Evolutionary conservation across 2,888 invertebrate genomes (phyloP).

Genomic region (Himalopsyche anomala): DNA sequence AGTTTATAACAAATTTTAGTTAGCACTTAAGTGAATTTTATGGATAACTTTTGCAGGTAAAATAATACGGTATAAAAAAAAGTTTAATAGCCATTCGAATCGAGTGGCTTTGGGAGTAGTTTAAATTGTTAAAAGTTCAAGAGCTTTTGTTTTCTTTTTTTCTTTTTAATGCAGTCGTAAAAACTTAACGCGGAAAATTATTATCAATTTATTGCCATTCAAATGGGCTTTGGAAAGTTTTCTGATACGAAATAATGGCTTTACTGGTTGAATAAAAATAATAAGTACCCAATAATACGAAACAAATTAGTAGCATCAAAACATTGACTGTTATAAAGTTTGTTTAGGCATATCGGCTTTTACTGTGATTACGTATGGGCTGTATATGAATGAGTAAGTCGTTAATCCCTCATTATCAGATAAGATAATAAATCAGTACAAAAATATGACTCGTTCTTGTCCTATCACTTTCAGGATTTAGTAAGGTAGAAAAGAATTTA

Average conservation of each 20-base stretch:
- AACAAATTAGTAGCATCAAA: no score
- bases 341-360: no score
- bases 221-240: background rate
- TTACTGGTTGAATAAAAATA: background rate
- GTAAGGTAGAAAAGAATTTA: no score
- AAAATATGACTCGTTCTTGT: no score
- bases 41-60: background rate
- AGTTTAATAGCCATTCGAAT: conserved; percentile 37
- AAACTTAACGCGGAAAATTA: conserved; percentile 10
- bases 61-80: conserved; percentile 28
- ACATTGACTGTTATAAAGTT: no score
- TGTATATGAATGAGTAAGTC: no score
- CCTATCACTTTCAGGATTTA: no score
- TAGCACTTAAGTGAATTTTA: conserved; percentile 16
- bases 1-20: conserved; percentile 17
- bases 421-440: no score
- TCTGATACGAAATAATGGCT: background rate
- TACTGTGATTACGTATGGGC: no score
- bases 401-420: no score
- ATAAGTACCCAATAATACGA: no score
- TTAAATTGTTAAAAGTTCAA: conserved; percentile 33
- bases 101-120: conserved; percentile 18
- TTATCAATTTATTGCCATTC: conserved; percentile 8
- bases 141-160: background rate
- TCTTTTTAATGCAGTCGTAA: background rate